A percentile compares a stretch with the other conserved stretches of the same genome.
Conservation (phyloP, 2,113 vertebrate species). For the Menidia beryllina region DNA sequence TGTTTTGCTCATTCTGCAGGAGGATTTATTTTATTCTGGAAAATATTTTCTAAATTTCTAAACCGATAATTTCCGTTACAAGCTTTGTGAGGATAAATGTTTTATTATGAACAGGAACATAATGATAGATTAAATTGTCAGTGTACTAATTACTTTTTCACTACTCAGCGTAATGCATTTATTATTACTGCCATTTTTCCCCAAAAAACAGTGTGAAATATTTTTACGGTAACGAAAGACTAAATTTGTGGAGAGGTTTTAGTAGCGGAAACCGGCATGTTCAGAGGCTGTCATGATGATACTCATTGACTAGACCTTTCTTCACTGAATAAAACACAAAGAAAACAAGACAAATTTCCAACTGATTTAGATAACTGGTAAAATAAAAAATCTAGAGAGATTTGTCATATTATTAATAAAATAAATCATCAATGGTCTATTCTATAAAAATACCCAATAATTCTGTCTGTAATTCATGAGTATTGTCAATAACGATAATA, state of each 20-base stretch:
- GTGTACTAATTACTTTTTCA: conserved; percentile 12
- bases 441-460: too few species aligned
- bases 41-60: neutral
- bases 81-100: neutral
- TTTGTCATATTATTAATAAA: too few species aligned
- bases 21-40: neutral
- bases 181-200: neutral
- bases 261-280: conserved; percentile 40
- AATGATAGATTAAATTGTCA: conserved; percentile 8
- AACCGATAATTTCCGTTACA: neutral
- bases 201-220: neutral
- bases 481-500: too few species aligned
- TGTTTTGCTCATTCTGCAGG: neutral
- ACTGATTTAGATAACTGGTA: neutral
- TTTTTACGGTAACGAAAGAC: conserved; percentile 45
- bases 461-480: too few species aligned
- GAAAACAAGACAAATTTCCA: neutral
- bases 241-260: conserved; percentile 8
- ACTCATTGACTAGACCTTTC: conserved; percentile 73
- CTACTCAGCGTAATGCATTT: conserved; percentile 19
- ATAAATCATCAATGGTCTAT: too few species aligned
- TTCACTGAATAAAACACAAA: conserved; percentile 15
- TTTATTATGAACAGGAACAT: neutral
- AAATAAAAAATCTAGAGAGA: neutral
- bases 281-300: conserved; percentile 72